Conservation (phyloP, 37 sponge, comb jelly and placozoan species). For the Theonella swinhoei region DNA sequence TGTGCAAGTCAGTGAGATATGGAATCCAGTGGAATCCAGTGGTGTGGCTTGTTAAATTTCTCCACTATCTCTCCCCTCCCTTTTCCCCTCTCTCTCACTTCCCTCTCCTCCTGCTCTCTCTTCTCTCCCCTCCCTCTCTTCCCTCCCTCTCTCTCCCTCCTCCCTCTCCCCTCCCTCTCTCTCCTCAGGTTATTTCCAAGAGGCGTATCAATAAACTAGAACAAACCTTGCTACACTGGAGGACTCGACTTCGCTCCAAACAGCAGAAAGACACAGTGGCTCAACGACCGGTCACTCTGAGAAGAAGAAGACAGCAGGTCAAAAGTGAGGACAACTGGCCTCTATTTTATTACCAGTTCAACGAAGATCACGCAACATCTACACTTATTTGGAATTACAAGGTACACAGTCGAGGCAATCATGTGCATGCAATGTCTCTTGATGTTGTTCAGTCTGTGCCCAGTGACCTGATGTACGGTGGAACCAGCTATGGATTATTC, state of each 20-base stretch:
- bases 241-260: constrained; percentile 81
- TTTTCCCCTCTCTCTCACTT: neutral
- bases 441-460: too few relatives aligned
- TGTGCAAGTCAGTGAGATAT: constrained; percentile 72
- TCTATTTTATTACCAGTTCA: constrained; percentile 94
- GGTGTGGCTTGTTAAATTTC: too few relatives aligned
- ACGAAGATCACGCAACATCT: constrained; percentile 92
- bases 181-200: constrained; percentile 56
- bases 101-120: neutral
- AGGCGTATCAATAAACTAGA: constrained; percentile 70
- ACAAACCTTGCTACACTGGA: constrained; percentile 92
- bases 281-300: constrained; percentile 73
- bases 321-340: constrained; percentile 93
- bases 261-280: constrained; percentile 24
- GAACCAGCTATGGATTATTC: too few relatives aligned
- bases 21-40: too few relatives aligned
- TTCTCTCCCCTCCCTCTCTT: neutral
- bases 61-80: neutral
- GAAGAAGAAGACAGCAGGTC: constrained; percentile 87
- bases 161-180: neutral
- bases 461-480: too few relatives aligned
- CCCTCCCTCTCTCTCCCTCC: constrained; percentile 7
- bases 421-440: too few relatives aligned
- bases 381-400: constrained; percentile 99
- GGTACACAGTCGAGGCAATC: constrained; percentile 5